A percentile compares a stretch with the other conserved stretches of the same genome.
These are phyloP conservation scores for Mionectes olivaceus DNA, from an alignment of 2,797 vertebrate species.

Conservation along the genomic window DNA sequence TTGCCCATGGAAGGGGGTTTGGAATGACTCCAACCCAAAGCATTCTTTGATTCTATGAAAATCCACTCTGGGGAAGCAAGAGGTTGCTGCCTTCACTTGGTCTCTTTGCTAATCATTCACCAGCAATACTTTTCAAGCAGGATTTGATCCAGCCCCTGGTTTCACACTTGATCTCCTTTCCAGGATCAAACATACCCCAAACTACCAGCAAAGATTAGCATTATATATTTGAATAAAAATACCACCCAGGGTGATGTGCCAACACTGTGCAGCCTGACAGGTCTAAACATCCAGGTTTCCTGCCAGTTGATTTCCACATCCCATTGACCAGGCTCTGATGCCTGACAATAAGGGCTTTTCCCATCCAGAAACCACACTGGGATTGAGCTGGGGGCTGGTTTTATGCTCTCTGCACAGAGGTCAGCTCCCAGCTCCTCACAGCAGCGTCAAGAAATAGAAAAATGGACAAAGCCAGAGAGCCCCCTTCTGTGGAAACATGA, in stretches of 20 bases:
- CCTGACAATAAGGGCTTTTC: not conserved
- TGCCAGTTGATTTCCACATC: accelerated
- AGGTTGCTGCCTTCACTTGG: not conserved
- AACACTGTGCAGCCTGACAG: accelerated
- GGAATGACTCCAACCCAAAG: not conserved
- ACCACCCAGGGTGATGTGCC: not conserved
- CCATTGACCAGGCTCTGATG: not conserved
- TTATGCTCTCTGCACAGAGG: not conserved
- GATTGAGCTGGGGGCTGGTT: not conserved
- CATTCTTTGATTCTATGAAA: not conserved
- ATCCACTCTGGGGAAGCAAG: not conserved
- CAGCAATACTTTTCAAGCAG: not conserved
- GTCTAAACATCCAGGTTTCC: accelerated
- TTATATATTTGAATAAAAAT: not conserved
- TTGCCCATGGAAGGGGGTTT: not conserved
- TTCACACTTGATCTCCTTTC: not conserved
- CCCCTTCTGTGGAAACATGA: not conserved
- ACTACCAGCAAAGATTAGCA: not conserved
- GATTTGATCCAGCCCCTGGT: not conserved
- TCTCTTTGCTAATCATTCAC: not conserved
- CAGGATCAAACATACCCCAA: not conserved
- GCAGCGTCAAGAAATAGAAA: not conserved
- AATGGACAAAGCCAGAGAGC: not conserved
- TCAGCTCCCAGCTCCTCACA: not conserved
- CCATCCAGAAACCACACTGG: accelerated